Base-by-base conservation (phyloP, 2,888 invertebrate genomes). In the Balanococcus diminutus region DNA sequence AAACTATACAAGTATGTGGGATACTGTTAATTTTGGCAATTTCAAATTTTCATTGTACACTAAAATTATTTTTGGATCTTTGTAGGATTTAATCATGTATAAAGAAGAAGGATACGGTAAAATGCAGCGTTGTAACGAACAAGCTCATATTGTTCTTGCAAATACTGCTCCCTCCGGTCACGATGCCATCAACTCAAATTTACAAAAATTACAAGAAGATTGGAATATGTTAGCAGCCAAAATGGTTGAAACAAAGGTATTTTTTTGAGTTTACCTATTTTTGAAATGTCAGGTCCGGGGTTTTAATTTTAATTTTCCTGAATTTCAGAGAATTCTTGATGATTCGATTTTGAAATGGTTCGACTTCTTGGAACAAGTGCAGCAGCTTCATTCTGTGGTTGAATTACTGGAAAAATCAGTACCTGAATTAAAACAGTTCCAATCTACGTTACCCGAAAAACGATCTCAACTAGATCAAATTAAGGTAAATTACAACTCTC, bases 31-130 rank as follows among this genome's bases (percentile, higher is more conserved):
- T 46, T 46, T 46, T n/a, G 39, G 11, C n/a, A 2, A 39, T 25
- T 81, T 81, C 0, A 42, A n/a, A n/a, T 46, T 39, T 46, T 46
- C 3, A 46, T 46, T 0, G 22, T 42, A 31, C 25, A 39, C 14
- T 22, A 81, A 9, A 39, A 81, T 81, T 81, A 39, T 32, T 75
- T 61, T 61, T 36, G 8, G 1, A 56, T 32, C 28, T 25, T 83
- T 72, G 39, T 95, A 98, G 91, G 97, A 97, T 89, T 91, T 98
- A 81, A 91, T 96, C 81, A 91, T 97, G n/a, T 94, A 95, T 87
- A 98, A 98, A 90, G 98, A 98, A 88, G 96, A 96, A 91, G 98
- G 98, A 3, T 96, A 96, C 88, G 93, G 94, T 0, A 95, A 95
- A 90, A 95, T 97, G 39, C 96, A 98, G 89, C 93, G 93, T 82